Base-by-base conservation (phyloP, 2,797 vertebrate species). In the Chaetophractus vellerosus region DNA sequence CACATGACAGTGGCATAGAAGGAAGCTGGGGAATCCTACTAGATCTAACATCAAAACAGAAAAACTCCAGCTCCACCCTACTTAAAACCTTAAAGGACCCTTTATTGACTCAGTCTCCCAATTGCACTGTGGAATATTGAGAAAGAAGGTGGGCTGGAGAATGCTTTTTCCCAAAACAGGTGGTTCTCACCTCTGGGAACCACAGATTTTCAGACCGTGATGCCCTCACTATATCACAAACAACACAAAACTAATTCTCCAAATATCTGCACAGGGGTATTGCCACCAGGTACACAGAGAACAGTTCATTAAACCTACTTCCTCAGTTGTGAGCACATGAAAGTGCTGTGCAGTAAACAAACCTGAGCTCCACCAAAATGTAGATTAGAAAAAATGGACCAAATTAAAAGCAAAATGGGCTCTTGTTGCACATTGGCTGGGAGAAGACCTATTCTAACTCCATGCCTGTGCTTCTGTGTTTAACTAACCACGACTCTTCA, bases 331-430 rank as follows among this genome's bases (percentile, higher is more conserved):
- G 48, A 63, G 45, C 45, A 82, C 24, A 21, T 7, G 14, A 24
- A 88, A 23, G 9, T 7, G 28, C 55, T 69, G 69, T n/a, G 63
- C 5, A 2, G 18, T 33, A 84, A 90, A 79, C 21, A 92, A 85
- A 68, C 9, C 45, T 59, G 38, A 89, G 31, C 28, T 85, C 52
- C 23, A 23, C 59, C 38, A 66, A 96, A 33, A 82, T 10, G 9
- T 71, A 83, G 59, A 68, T 92, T 59, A 86, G 66, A 71, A 92
- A 83, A 26, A 74, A 66, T 36, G 68, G 15, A 38, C 48, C 31
- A 66, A 75, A 90, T 86, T 59, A 80, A 88, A 90, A 68, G 74
- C 38, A 74, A 95, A 88, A 83, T 66, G 69, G 50, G 31, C 45
- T 72, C 78, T 80, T 74, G 69, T 64, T 72, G 63, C 23, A 90